Evolutionary conservation across 2,797 vertebrate genomes (phyloP), one percentile per base, ranked within the genome.

Genomic region (Manis crassicaudata): DNA sequence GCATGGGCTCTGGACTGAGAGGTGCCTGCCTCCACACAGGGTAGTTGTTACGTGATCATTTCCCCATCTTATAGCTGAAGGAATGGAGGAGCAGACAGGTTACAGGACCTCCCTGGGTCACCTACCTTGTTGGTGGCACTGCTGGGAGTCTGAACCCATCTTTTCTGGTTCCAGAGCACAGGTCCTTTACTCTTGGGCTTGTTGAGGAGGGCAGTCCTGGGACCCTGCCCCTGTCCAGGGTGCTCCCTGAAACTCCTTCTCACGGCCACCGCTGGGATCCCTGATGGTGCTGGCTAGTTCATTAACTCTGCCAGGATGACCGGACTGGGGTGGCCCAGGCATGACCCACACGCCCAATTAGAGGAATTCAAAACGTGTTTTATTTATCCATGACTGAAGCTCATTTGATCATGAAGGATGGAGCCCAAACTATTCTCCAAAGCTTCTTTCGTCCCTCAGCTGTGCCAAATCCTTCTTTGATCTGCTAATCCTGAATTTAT

Each of bases 401-500:
- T 97, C 97, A 98, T 98, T 98, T 98, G 98, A 98, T 98, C 97
- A 97, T 96, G 96, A 98, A 98, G 98, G 98, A 98, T 87, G 96
- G 97, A 98, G 97, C 97, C 97, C 96, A 96, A 98, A 98, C 98
- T 98, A 98, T 98, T 98, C 98, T 99, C 98, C 98, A 98, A 98
- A 98, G 99, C 99, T 99, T 99, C 99, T 98, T 98, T 99, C 98
- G 98, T 99, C 99, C 99, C 99, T 99, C 99, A 99, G 98, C 99
- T 99, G 99, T 99, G 99, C 99, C 98, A 99, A 99, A 99, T 99
- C 99, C 98, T 98, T 98, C 99, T 99, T 99, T 99, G 99, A 99
- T 99, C 99, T 99, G 99, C 99, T 99, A 99, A 99, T 99, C 99
- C 99, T 97, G 98, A 98, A 98, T 99, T 99, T 99, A 99, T 99